Evolutionary conservation across 2,113 vertebrate species (phyloP), one percentile per base, ranked within the genome.

Genomic region (Alosa alosa): DNA sequence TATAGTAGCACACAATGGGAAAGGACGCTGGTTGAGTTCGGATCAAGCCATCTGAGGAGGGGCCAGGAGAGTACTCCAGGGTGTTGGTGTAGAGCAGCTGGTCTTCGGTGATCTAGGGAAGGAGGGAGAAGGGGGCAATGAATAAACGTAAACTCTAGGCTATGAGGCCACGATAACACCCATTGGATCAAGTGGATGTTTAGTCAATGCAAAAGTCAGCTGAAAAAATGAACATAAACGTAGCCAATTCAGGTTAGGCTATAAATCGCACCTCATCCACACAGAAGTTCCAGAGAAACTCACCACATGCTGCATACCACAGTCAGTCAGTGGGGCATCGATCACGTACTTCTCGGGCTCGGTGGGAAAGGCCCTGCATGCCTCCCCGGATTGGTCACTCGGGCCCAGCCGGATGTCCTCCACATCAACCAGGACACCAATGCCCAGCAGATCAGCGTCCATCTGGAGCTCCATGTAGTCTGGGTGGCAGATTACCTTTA

Each of bases 1-100:
- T 91, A 85, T 95, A 96, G 88, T 94, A 88, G 83, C 94, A 96
- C 81, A 94, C 90, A 49, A 94, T 89, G 85, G 90, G 72, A 1
- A 96, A 88, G 46, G 88, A 87, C 9, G 89, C 92, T 5, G n/a
- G 31, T 83, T 31, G 87, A 36, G 89, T 90, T 64, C 94, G 93
- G 41, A 95, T 78, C 13, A 95, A 20, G 2, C 85, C 85, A 0
- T 85, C 90, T 68, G 86, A 49, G 82, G 86, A 7, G 25, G 81
- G 17, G 75, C 11, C 39, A 2, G 94, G 94, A 41, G 49, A 13
- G 60, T 95, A 95, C 83, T 88, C 88, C 36, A 96, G 52, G 17
- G 4, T 55, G 52, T 89, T 94, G 8, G 85, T 90, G 86, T 96
- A 96, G 83, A 95, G 49, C 4, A 95, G 83, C 1, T 83, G 10